These are phyloP conservation scores for Petrocephalus schoutedeni DNA, from an alignment of 2,797 vertebrate species.

Conservation along the genomic window DNA sequence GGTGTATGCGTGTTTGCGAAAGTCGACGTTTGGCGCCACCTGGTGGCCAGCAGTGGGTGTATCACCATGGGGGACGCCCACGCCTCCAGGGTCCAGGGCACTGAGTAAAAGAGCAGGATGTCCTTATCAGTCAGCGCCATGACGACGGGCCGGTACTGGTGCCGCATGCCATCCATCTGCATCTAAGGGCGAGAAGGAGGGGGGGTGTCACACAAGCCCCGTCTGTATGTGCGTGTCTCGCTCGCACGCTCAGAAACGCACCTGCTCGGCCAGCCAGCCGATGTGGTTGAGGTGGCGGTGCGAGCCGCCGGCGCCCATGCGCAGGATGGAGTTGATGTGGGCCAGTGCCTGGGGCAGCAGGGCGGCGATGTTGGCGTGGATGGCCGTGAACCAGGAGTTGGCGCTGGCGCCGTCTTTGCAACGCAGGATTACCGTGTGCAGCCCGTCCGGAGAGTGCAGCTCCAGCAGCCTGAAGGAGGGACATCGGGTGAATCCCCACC, in stretches of 20 bases:
- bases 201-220: neutral
- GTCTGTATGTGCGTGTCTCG: neutral
- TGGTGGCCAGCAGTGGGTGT: conserved; percentile 86
- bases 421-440: conserved; percentile 85
- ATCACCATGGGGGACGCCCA: conserved; percentile 84
- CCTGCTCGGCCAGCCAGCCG: conserved; percentile 93
- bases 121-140: conserved; percentile 92
- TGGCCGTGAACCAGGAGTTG: conserved; percentile 87
- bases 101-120: conserved; percentile 82
- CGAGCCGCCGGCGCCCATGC: conserved; percentile 54
- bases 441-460: conserved; percentile 88
- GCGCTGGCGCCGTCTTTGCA: conserved; percentile 82
- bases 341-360: conserved; percentile 86
- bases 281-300: conserved; percentile 84
- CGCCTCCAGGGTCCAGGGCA: conserved; percentile 84
- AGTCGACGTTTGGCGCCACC: conserved; percentile 57
- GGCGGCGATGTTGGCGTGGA: conserved; percentile 87
- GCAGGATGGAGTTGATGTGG: conserved; percentile 82
- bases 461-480: conserved; percentile 74
- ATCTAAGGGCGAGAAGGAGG: conserved; percentile 49
- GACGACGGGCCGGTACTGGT: conserved; percentile 78
- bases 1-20: neutral
- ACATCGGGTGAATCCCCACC: neutral
- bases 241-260: conserved; percentile 31
- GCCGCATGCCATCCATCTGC: conserved; percentile 79